Conservation (phyloP, 2,888 invertebrate genomes). For the Hydriomena furcata region DNA sequence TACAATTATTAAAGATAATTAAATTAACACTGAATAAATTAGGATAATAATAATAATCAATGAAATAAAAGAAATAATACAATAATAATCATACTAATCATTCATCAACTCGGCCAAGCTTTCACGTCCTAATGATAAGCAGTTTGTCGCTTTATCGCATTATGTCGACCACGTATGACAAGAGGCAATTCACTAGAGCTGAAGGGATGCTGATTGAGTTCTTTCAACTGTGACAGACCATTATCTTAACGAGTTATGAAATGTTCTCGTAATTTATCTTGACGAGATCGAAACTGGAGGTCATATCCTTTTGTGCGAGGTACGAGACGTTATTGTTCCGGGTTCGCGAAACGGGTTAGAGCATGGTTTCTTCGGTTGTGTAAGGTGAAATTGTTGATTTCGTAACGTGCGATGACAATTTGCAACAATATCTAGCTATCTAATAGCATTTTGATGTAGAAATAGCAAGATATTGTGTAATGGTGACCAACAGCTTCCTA, state of each 20-base stretch:
- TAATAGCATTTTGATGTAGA: constrained; percentile 8
- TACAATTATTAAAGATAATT: no score
- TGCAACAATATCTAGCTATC: constrained; percentile 10
- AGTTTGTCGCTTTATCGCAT: background rate
- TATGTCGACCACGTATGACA: constrained; percentile 3
- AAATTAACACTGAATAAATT: no score
- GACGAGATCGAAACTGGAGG: constrained; percentile 22
- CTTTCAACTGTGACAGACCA: constrained; percentile 30
- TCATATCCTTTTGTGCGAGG: constrained; percentile 18
- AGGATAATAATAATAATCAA: no score
- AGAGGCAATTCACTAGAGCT: constrained; percentile 1
- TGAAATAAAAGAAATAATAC: no score
- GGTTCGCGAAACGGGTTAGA: constrained; percentile 19
- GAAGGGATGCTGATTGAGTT: constrained; percentile 31
- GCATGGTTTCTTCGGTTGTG: constrained; percentile 27
- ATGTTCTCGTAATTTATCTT: constrained; percentile 28
- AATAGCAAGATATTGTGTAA: background rate
- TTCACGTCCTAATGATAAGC: no score
- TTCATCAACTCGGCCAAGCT: no score
- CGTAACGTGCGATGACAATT: constrained; percentile 5
- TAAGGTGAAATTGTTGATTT: constrained; percentile 28
- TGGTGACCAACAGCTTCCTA: background rate
- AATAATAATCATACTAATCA: no score
- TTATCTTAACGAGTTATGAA: constrained; percentile 34
- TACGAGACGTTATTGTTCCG: constrained; percentile 25